Evolutionary conservation across 2,797 vertebrate species (phyloP).

Genomic region (Delichon dasypus): DNA sequence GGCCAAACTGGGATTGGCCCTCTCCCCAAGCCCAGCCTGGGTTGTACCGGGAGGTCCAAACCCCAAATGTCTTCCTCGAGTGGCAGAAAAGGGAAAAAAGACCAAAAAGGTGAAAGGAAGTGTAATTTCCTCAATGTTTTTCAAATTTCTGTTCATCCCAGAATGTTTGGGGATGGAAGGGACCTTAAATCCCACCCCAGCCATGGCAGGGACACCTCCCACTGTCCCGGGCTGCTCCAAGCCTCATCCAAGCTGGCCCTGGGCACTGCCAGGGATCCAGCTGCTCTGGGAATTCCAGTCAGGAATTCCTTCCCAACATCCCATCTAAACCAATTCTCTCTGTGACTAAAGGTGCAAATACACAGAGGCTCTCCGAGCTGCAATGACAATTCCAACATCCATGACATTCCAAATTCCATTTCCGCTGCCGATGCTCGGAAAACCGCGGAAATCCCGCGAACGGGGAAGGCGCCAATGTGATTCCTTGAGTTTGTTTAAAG

Average conservation of each 20-base stretch:
- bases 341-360: neutral
- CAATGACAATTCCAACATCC: constrained; percentile 24
- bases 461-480: constrained; percentile 14
- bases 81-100: too few species aligned
- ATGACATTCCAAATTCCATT: too few species aligned
- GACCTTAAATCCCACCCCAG: rapidly evolving
- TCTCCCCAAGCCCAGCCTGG: too few species aligned
- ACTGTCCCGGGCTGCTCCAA: neutral
- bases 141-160: neutral
- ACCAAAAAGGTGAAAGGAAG: too few species aligned
- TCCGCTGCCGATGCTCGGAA: neutral
- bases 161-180: neutral
- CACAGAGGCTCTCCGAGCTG: neutral
- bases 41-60: too few species aligned
- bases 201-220: neutral
- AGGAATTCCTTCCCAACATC: neutral
- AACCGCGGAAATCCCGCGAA: neutral
- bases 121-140: too few species aligned
- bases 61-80: too few species aligned
- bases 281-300: neutral
- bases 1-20: too few species aligned
- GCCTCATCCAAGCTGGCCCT: neutral
- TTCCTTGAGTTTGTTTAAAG: constrained; percentile 70
- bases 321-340: neutral
- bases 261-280: neutral